Evolutionary conservation across 2,113 vertebrate species (phyloP).

Genomic region (Nansenia antarctica): DNA sequence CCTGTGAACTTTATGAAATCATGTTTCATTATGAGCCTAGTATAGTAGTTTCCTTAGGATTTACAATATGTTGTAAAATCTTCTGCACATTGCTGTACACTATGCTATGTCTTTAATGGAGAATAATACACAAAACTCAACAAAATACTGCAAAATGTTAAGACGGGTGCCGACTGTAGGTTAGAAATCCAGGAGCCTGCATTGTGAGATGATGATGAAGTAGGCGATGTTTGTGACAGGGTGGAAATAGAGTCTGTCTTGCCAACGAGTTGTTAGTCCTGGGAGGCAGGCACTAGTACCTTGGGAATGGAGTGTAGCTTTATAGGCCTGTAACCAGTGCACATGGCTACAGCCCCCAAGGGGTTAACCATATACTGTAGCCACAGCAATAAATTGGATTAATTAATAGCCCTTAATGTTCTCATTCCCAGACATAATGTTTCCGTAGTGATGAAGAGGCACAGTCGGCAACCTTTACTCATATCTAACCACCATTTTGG

Average conservation of each 20-base stretch:
- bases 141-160: no score
- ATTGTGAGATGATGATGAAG: conserved; percentile 1
- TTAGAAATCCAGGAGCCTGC: background rate
- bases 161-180: no score
- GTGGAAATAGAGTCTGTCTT: conserved; percentile 9
- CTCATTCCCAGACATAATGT: conserved; percentile 45
- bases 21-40: no score
- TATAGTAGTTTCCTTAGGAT: no score
- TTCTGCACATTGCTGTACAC: no score
- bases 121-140: no score
- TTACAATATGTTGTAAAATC: no score
- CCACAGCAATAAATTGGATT: conserved; percentile 51
- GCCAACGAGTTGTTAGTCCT: conserved; percentile 47
- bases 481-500: conserved; percentile 43
- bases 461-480: conserved; percentile 58
- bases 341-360: conserved; percentile 36
- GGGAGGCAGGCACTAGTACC: conserved; percentile 34
- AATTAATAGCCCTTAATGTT: conserved; percentile 59
- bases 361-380: conserved; percentile 45
- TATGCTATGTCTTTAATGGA: no score
- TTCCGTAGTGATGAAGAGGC: conserved; percentile 30
- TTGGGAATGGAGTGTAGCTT: conserved; percentile 46
- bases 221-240: conserved; percentile 6
- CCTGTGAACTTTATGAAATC: no score
- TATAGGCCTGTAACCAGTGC: conserved; percentile 39